Conservation (phyloP, 2,888 invertebrate species). For the Caenorhabditis sp. region DNA sequence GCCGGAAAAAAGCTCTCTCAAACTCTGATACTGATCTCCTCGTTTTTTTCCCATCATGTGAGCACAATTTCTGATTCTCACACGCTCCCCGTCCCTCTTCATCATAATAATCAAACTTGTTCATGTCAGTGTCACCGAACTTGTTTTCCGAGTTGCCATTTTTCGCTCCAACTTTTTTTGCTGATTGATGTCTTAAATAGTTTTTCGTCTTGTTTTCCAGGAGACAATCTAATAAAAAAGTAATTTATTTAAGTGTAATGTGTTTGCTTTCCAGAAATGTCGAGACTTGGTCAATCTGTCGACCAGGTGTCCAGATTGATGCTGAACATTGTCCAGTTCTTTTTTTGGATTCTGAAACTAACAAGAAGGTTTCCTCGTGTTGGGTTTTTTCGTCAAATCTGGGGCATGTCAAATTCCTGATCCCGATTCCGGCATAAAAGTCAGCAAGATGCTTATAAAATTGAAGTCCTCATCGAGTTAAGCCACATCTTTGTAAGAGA, state of each 20-base stretch:
- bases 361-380: too few species aligned
- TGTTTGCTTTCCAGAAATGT: not conserved
- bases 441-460: too few species aligned
- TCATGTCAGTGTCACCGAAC: not conserved
- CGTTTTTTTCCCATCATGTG: not conserved
- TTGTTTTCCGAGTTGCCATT: too few species aligned
- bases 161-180: not conserved
- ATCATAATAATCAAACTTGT: not conserved
- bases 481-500: too few species aligned
- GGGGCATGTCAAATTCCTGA: too few species aligned
- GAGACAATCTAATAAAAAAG: constrained; percentile 3
- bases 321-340: not conserved
- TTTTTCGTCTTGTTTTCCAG: not conserved
- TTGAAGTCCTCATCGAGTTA: too few species aligned
- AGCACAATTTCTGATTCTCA: not conserved
- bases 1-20: not conserved
- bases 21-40: constrained; percentile 9
- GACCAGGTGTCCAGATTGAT: not conserved
- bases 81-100: not conserved
- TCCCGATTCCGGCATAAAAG: too few species aligned
- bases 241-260: too few species aligned
- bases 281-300: not conserved
- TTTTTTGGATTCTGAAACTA: too few species aligned
- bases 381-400: too few species aligned
- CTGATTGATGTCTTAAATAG: too few species aligned